phyloP scores from a whole-genome alignment of 2,113 vertebrate species.

The Anhinga rufa region DNA sequence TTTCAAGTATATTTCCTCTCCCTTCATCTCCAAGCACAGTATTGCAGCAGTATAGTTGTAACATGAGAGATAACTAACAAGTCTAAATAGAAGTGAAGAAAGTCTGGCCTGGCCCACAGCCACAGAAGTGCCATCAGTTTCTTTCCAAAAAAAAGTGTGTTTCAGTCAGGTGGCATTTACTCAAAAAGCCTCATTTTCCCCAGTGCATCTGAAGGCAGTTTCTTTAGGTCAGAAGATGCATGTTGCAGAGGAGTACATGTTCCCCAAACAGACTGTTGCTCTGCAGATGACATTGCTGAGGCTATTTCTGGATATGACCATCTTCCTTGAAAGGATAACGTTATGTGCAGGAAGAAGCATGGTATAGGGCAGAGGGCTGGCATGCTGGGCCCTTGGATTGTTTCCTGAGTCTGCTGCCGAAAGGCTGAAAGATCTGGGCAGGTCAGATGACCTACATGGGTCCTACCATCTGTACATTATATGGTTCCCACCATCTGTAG shows the following conservation, averaged over 20 bases:
- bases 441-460: constrained; percentile 26
- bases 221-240: not conserved
- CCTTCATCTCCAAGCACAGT: not conserved
- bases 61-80: not conserved
- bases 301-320: constrained; percentile 27
- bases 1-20: not conserved
- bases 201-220: not conserved
- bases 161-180: constrained; percentile 26
- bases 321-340: constrained; percentile 23
- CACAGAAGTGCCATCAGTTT: constrained; percentile 30
- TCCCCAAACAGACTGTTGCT: not conserved
- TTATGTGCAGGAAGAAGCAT: constrained; percentile 10
- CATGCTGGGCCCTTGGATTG: not conserved
- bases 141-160: not conserved
- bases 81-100: constrained; percentile 7
- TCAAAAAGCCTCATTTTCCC: not conserved
- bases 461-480: constrained; percentile 3
- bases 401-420: not conserved
- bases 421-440: constrained; percentile 6
- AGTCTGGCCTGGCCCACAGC: constrained; percentile 6
- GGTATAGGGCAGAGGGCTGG: constrained; percentile 18
- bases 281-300: not conserved
- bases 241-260: not conserved
- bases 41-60: not conserved
- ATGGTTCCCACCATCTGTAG: constrained; percentile 25